Evolutionary conservation across 2,888 invertebrate genomes (phyloP).

Genomic region (Caenorhabditis macrosperma): DNA sequence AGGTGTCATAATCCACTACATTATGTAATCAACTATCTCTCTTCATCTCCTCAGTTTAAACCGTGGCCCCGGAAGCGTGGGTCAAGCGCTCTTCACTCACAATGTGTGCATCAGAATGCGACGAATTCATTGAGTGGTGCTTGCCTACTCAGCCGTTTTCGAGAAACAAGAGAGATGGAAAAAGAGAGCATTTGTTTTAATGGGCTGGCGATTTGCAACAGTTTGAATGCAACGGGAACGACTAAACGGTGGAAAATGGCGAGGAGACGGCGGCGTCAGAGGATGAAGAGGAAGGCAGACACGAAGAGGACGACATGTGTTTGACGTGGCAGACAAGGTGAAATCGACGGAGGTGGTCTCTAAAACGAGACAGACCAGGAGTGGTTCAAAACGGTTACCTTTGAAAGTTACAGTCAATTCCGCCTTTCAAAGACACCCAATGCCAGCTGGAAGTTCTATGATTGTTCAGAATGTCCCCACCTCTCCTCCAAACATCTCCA

Average conservation of each 20-base stretch:
- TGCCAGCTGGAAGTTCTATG: no score
- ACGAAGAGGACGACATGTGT: constrained; percentile 27
- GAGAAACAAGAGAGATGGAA: neutral
- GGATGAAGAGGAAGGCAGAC: no score
- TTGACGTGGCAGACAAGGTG: constrained; percentile 10
- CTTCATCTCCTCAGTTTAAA: neutral
- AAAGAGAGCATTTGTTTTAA: constrained; percentile 38
- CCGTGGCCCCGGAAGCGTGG: constrained; percentile 17
- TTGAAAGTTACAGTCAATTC: no score
- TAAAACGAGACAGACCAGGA: neutral
- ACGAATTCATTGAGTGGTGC: neutral
- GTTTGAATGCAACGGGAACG: constrained; percentile 28
- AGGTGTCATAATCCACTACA: constrained; percentile 27
- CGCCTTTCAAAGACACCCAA: no score
- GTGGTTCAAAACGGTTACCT: neutral
- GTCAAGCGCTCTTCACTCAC: constrained; percentile 24
- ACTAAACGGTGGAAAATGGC: constrained; percentile 7
- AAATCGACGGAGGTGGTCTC: neutral
- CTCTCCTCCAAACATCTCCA: neutral
- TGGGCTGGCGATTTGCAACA: constrained; percentile 6
- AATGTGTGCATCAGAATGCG: constrained; percentile 53
- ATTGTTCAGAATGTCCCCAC: neutral
- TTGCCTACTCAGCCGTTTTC: neutral
- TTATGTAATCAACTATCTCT: constrained; percentile 31
- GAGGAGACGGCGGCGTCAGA: neutral